Base-by-base conservation (phyloP, 2,113 vertebrate species). In the Cololabis saira region DNA sequence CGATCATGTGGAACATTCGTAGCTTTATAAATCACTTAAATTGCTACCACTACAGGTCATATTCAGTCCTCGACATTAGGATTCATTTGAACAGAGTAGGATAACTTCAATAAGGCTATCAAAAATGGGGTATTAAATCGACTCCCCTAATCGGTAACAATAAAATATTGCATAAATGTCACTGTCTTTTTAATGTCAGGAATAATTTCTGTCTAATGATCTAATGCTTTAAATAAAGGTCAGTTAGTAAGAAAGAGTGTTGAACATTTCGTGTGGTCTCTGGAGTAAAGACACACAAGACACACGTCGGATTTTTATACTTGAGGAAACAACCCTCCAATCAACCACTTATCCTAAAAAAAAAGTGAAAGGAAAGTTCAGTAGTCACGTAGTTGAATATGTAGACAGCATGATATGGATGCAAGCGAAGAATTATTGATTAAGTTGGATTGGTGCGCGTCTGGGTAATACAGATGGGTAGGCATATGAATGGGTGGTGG, bases 351-450 rank as follows among this genome's bases (percentile, higher is more conserved):
- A n/a, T n/a, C 1, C 56, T 54, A 37, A 55, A 68, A 33, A n/a
- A 66, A 62, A 45, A 45, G 59, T 17, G 55, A 71, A 17, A 19
- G 22, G 11, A 42, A 50, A 14, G 13, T 44, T 33, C 30, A 58
- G 44, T 14, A 43, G 59, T 51, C 61, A 4, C 53, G 24, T 50
- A n/a, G 18, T 53, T 60, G 30, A 59, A 44, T 43, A 44, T 68
- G 66, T 19, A 62, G 10, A 33, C 37, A 33, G 56, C 54, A 53
- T 70, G 44, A 71, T 66, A 71, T 52, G 65, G 61, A 50, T 9
- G 13, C 53, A 68, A 52, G 60, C 45, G 50, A 61, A 76, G 62
- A 68, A 63, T 67, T 86, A 80, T 83, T 75, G 76, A 89, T 40
- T 24, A 64, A 74, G 65, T 37, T 67, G 60, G 56, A 71, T 37